Base-by-base conservation (phyloP, 2,797 vertebrate genomes). In the Gymnopithys bicolor region DNA sequence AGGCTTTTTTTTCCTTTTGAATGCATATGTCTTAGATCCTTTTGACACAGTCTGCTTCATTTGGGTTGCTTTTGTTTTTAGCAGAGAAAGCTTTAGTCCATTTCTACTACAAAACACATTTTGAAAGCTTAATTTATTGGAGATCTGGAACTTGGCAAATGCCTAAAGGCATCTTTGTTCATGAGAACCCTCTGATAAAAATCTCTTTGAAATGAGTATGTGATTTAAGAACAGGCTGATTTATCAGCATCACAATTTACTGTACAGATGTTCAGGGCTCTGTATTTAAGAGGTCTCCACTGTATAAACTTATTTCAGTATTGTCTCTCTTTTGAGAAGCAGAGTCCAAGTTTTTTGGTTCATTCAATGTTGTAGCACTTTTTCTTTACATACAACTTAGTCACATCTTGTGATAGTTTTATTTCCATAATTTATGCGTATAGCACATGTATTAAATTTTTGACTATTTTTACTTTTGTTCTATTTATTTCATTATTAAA, bases 401-500 rank as follows among this genome's bases (percentile, higher is more conserved):
- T 93, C 74, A 74, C 59, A 87, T 93, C 82, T 90, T 91, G 89
- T 92, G 84, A 67, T 95, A 95, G 89, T 87, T 95, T 94, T 87
- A 85, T 94, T 96, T 93, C 84, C 83, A 51, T 97, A 96, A 97
- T 94, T 97, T 97, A 95, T 95, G 93, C 94, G 56, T 88, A 91
- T 94, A 97, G 96, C 74, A 97, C 89, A 94, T 96, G 87, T 96
- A 97, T 96, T 97, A 97, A 96, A 94, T 93, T 96, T 95, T 92
- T 73, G 74, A 92, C 87, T 97, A 75, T 97, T 97, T 97, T 97
- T 96, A 96, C 89, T 91, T 97, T 90, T 93, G 94, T 97, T 93
- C 81, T 97, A 96, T 97, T 96, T 96, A 96, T 97, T 96, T 97
- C 91, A 84, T 96, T 94, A 96, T 97, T 97, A 95, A 93, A 94